Base-by-base conservation (phyloP, 2,113 vertebrate genomes). In the Anas platyrhynchos region DNA sequence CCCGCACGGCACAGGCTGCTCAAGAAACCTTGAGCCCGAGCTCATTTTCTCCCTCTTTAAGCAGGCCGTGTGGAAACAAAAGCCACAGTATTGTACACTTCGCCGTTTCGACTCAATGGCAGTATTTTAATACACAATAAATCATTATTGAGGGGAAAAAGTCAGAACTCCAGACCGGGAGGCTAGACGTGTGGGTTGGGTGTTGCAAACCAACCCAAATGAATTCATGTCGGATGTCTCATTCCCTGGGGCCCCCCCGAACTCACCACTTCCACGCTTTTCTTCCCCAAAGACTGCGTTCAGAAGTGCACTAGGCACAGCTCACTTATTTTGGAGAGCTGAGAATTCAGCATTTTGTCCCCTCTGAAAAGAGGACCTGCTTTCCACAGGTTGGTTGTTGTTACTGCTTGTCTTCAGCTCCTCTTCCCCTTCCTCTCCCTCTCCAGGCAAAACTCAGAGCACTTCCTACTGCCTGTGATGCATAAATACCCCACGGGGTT, bases 401-500 rank as follows among this genome's bases (percentile, higher is more conserved):
- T 43, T 61, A 18, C 17, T 32, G 25, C 6, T 36, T 69, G 41
- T 36, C 73, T 59, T n/a, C 41, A 34, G 55, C 5, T 68, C 11
- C 11, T 74, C 48, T 68, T 83, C 61, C 11, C 36, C 21, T 76
- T 71, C 36, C 38, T 38, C 2, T 2, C 25, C n/a, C 5, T 61
- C 52, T n/a, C 22, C n/a, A 56, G 41, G 69, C n/a, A 71, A 81
- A 91, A 76, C 38, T 31, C 44, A 75, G 69, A 80, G 74, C 44
- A 14, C 48, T 22, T 61, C 38, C 50, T 54, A 43, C 12, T 11
- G 48, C 50, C 63, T 34, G 13, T 6, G 31, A 48, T 18, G 44
- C 34, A 16, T 23, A 26, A 16, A 16, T 43, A 50, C 18, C 20
- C 43, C 56, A 71, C 0, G 0, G 41, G 34, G 34, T 43, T 16